A percentile compares a stretch with the other conserved stretches of the same genome.
Conservation (phyloP, 1,140 invertebrate species). For the Stegodyphus mimosarum region DNA sequence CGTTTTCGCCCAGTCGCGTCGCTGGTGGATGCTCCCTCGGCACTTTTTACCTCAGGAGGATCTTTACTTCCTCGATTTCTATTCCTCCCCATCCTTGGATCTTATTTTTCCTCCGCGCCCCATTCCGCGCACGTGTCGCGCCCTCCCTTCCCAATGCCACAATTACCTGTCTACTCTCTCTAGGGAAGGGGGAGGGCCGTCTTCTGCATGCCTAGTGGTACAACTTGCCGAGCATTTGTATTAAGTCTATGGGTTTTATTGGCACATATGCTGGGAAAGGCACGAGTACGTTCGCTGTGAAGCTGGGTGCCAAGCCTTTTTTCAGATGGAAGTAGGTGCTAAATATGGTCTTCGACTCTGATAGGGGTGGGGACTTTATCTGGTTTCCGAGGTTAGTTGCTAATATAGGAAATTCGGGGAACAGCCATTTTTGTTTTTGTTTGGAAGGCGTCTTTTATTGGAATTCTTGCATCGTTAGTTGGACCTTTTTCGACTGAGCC, state of each 20-base stretch:
- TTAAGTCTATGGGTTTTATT: constrained; percentile 59
- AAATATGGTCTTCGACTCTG: neutral
- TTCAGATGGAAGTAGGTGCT: neutral
- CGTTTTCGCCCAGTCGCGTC: too few species aligned
- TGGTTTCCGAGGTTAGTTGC: too few species aligned
- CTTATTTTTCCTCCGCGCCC: constrained; percentile 29
- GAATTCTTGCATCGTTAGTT: too few species aligned
- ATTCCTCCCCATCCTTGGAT: constrained; percentile 14
- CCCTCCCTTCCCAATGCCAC: constrained; percentile 16
- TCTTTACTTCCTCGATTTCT: constrained; percentile 23
- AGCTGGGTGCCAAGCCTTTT: neutral
- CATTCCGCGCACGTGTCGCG: constrained; percentile 50
- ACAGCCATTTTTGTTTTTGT: too few species aligned
- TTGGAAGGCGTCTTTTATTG: too few species aligned
- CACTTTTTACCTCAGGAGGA: neutral
- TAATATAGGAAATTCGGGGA: too few species aligned
- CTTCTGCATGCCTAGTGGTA: neutral
- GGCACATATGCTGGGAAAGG: neutral
- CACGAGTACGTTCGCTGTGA: neutral
- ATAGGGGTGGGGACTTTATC: neutral
- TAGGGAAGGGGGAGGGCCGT: constrained; percentile 6
- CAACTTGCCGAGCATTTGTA: constrained; percentile 44
- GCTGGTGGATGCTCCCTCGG: neutral
- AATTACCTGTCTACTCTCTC: constrained; percentile 52
- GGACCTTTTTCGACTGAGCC: too few species aligned